These are phyloP conservation scores for Myocastor coypus DNA, from an alignment of 2,113 vertebrate genomes.

Conservation along the genomic window DNA sequence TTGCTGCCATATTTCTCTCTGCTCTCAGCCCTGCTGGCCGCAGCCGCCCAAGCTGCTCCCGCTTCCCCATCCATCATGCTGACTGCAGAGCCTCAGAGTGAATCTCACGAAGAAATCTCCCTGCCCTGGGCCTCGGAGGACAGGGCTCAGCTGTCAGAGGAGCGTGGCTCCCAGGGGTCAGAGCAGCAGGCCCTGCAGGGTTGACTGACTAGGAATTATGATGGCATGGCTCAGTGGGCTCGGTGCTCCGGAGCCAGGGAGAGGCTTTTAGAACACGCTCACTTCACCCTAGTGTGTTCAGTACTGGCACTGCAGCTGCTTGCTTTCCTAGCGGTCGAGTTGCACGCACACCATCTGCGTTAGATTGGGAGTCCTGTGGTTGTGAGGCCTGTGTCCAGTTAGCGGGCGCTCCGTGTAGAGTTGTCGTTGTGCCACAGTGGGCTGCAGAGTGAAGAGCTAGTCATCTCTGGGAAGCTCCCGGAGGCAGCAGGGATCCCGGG, in stretches of 20 bases:
- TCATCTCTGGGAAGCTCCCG: not conserved
- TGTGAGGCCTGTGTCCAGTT: not conserved
- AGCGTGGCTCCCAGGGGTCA: conserved; percentile 8
- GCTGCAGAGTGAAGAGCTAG: not conserved
- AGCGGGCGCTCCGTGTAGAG: not conserved
- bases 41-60: not conserved
- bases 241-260: not conserved
- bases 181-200: not conserved
- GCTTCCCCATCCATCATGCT: conserved; percentile 52
- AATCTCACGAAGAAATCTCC: not conserved
- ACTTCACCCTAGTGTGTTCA: not conserved
- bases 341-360: fast-evolving
- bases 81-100: not conserved
- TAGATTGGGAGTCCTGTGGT: not conserved
- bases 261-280: fast-evolving
- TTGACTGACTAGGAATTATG: conserved; percentile 29
- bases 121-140: conserved; percentile 13
- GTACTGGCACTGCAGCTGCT: no score
- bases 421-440: not conserved
- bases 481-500: not conserved
- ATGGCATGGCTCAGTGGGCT: not conserved
- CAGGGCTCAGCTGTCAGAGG: conserved; percentile 67
- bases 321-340: not conserved
- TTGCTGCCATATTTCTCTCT: not conserved
- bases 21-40: not conserved